Conservation (phyloP, 2,113 vertebrate species). For the Herpetotheres cachinnans region DNA sequence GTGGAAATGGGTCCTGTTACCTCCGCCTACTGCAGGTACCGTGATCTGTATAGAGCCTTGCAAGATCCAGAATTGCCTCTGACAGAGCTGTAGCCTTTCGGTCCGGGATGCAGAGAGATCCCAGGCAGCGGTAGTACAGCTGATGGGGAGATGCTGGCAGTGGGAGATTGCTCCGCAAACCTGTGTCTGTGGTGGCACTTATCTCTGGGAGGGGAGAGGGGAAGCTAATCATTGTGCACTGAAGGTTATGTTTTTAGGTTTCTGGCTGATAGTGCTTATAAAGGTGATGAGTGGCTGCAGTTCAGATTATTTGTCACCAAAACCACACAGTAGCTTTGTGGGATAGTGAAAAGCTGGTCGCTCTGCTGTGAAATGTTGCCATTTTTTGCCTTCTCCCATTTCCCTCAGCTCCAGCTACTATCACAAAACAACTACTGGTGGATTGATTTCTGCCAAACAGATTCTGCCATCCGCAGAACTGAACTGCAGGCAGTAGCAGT, state of each 20-base stretch:
- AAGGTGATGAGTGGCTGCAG: background rate
- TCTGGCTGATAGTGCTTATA: background rate
- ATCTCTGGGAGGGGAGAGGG: background rate
- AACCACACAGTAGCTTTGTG: background rate
- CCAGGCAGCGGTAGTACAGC: background rate
- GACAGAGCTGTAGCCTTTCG: background rate
- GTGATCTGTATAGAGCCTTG: accelerated
- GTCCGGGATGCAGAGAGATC: background rate
- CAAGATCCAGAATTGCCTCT: background rate
- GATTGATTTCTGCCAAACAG: background rate
- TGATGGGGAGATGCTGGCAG: background rate
- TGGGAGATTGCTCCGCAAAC: background rate
- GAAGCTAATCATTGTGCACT: background rate
- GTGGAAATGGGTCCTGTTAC: background rate
- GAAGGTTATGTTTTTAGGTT: background rate
- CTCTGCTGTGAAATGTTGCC: background rate
- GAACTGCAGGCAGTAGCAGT: background rate
- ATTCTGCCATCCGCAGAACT: background rate
- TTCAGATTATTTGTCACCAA: background rate
- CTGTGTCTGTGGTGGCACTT: background rate
- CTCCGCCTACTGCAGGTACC: background rate
- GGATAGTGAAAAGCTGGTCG: background rate
- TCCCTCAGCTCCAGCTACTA: background rate
- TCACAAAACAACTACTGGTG: background rate
- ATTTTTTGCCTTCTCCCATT: background rate